Base-by-base conservation (phyloP, 30 jellyfish, hydroid and myxozoan genomes). In the Pseudorhiza aurosa region DNA sequence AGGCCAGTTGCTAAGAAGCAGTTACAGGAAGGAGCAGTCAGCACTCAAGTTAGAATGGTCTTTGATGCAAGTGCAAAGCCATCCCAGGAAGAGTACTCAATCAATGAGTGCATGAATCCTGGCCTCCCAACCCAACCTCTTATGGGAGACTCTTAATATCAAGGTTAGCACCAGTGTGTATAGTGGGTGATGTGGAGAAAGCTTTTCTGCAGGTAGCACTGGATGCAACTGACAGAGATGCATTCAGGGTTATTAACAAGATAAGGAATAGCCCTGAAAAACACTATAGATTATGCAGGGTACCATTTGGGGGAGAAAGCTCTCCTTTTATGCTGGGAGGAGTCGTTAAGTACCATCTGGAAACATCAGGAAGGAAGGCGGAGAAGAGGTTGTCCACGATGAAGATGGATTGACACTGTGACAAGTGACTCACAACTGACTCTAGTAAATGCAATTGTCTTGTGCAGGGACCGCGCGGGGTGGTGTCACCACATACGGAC, bases 231-330 rank as follows among this genome's bases (percentile, higher is more conserved):
- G 87, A 70, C 70, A 44, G 84, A 70, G 84, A 70, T 75, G 88
- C 88, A 10, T 75, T 75, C 68, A 56, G 88, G 25, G 56, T 75
- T 44, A 31, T 75, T 35, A 56, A 32, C 56, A 36, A 58, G 77
- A 46, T 29, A 29, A 58, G 29, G 35, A 56, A 42, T 1, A 69
- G 88, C 32, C 8, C 4, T 4, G 78, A 58, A 24, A 32, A 36
- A 40, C 57, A 75, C 39, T 36, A 19, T 10, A 37, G 88, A 58
- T 75, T 75, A 15, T 75, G 88, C 39, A 75, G 88, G 69, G 78
- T 58, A 11, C 88, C 78, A 2, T 75, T 75, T 75, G 88, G 88
- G 22, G 88, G 88, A 24, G 88, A 75, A 58, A 75, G 88, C 58
- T 75, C 88, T 1, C 88, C 88, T 56, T 75, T 75, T 36, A 40